Base-by-base conservation (phyloP, 2,888 invertebrate genomes). In the Tipula vernalis region DNA sequence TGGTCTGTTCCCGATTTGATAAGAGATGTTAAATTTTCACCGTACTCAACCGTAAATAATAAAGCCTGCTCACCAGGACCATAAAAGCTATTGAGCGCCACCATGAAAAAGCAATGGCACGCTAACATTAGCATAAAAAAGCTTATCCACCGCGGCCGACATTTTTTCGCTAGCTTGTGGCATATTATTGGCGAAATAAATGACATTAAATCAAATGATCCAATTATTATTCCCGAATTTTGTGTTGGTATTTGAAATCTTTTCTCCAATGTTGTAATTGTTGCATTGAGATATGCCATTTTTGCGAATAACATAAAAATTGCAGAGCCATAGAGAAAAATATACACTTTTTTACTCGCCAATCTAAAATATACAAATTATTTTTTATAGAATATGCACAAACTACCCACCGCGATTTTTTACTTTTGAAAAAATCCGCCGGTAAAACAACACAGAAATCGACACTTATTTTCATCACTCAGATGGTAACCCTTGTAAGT, bases 181-280 rank as follows among this genome's bases (percentile, higher is more conserved):
- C 84, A 39, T 39, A 84, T 39, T 1, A 39, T 15, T n/a, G 84
- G 84, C 6, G 39, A 39, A 4, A 84, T 39, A 84, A 84, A 39
- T 84, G 84, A 36, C 39, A 41, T 39, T 89, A 94, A 93, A 6
- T 84, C 39, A 28, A 84, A 84, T 5, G n/a, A 13, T 6, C 39
- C 41, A 2, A 84, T 36, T 39, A 84, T 84, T 10, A 84, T 39
- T 8, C 84, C 84, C 2, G 84, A 84, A 39, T 84, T 84, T 39
- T 15, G 36, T 15, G 84, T 15, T 84, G 84, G 84, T 39, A 84
- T 84, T 36, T 41, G 36, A 36, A 84, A 84, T 39, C 84, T 39
- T 84, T 84, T 84, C 39, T 84, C 84, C 13, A 84, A 39, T 84
- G 84, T 84, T 84, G 84, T 84, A 41, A 84, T 84, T 39, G 84